Evolutionary conservation across 2,113 vertebrate species (phyloP).

Genomic region (Haemorhous mexicanus): DNA sequence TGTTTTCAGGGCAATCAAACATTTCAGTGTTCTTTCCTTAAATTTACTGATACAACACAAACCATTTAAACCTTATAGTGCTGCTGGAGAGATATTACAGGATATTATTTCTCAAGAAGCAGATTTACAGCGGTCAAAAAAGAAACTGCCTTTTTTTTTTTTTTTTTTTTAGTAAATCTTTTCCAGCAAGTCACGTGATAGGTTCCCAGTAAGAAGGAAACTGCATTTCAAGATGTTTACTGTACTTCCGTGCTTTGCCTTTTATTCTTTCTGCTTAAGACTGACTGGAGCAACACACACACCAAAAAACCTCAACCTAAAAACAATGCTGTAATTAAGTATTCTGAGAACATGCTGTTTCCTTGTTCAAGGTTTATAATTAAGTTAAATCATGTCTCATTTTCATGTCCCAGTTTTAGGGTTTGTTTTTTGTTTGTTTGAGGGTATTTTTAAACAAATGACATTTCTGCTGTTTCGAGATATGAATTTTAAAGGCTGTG

Average conservation of each 20-base stretch:
- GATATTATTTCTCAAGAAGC: neutral
- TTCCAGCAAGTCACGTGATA: conserved; percentile 35
- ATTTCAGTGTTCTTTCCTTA: neutral
- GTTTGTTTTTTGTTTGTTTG: neutral
- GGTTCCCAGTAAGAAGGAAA: conserved; percentile 40
- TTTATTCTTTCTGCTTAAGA: neutral
- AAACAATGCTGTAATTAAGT: conserved; percentile 55
- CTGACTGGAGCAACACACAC: neutral
- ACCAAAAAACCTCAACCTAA: neutral
- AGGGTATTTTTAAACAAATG: conserved; percentile 14
- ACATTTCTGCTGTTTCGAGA: neutral
- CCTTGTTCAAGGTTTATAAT: conserved; percentile 47
- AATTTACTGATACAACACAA: neutral
- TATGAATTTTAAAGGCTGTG: neutral
- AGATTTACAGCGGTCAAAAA: neutral
- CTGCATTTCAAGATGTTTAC: conserved; percentile 52
- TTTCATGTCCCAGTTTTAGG: conserved; percentile 23
- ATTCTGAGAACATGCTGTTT: conserved; percentile 51
- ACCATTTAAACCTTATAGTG: neutral
- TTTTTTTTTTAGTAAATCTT: neutral
- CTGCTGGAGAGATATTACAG: neutral
- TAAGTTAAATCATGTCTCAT: conserved; percentile 51
- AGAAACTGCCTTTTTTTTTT: neutral
- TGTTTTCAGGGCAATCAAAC: neutral
- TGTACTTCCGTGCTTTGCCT: conserved; percentile 37